phyloP scores from a whole-genome alignment of 2,113 vertebrate genomes.

The Phocoena phocoena region DNA sequence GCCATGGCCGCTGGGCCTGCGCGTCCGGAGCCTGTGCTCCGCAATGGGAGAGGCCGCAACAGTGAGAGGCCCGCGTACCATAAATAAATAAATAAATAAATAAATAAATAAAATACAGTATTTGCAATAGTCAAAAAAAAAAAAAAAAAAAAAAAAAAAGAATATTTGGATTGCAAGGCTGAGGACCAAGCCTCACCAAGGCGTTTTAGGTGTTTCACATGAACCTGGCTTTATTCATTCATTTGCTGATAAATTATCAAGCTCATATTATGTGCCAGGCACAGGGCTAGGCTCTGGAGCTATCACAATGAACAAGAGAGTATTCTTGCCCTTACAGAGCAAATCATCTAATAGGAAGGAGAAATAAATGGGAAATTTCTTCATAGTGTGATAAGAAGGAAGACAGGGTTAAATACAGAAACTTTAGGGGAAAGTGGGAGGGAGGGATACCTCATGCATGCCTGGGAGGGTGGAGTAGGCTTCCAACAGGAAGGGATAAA shows the following conservation, averaged over 20 bases:
- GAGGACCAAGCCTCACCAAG: not conserved
- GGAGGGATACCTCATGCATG: not conserved
- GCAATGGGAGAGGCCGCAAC: too few relatives aligned
- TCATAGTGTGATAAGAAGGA: not conserved
- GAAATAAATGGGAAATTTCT: not conserved
- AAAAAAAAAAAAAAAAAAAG: not conserved
- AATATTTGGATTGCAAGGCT: not conserved
- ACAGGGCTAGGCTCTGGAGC: not conserved
- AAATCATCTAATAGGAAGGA: not conserved
- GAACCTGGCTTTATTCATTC: not conserved
- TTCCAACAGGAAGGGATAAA: not conserved
- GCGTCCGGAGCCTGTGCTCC: too few relatives aligned
- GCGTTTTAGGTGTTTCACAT: not conserved
- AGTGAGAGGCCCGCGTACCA: too few relatives aligned
- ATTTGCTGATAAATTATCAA: not conserved
- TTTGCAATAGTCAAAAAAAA: too few relatives aligned
- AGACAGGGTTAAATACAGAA: not conserved
- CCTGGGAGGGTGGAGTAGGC: too few relatives aligned
- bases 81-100: too few relatives aligned
- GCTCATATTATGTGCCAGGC: not conserved
- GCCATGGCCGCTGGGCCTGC: too few relatives aligned
- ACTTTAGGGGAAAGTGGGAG: not conserved
- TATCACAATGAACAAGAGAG: not conserved
- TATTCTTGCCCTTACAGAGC: not conserved
- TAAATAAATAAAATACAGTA: too few relatives aligned